Evolutionary conservation across 2,797 vertebrate genomes (phyloP), one percentile per base, ranked within the genome.

Genomic region (Neosilurus hyrtlii): DNA sequence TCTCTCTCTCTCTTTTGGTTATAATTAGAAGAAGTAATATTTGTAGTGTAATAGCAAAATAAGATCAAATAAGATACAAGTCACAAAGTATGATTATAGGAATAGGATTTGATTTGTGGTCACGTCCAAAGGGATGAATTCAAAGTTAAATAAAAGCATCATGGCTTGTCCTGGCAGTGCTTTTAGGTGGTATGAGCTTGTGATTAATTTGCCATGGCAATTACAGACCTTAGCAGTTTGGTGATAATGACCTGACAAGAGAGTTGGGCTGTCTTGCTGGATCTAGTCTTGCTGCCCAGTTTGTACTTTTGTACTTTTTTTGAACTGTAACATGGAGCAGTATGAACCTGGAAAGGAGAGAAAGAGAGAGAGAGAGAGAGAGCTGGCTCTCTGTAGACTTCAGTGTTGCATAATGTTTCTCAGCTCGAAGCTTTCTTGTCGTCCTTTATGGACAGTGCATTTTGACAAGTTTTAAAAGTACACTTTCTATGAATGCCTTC

Each of bases 221-320:
- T 87, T 87, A 80, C 0, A 16, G 14, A 63, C 80, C 80, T 76
- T 83, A 82, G 86, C 77, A 79, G 83, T 82, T 62, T 65, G 52
- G 75, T 70, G 72, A 84, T 86, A 85, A 88, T 86, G 81, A 87
- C 85, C 84, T 72, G 82, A 81, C 30, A 30, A 52, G 76, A 81
- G 82, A 86, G 83, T 86, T 87, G 85, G 84, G 83, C 16, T 73
- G 72, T 35, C 72, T n/a, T 74, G 89, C 77, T 82, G 74, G 70
- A 85, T 88, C 77, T 85, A 74, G 52, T 20, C 72, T 74, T 49
- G 26, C 8, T 76, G 56, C 73, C 35, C 18, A 24, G 35, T 43
- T 12, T 88, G 81, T 92, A 92, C 91, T 92, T 92, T 90, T 92
- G 92, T 43, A 43, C 43, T 43, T 43, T 43, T 43, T 43, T 43